Conservation (phyloP, 1,140 invertebrate genomes). For the Hycleus phaleratus region DNA sequence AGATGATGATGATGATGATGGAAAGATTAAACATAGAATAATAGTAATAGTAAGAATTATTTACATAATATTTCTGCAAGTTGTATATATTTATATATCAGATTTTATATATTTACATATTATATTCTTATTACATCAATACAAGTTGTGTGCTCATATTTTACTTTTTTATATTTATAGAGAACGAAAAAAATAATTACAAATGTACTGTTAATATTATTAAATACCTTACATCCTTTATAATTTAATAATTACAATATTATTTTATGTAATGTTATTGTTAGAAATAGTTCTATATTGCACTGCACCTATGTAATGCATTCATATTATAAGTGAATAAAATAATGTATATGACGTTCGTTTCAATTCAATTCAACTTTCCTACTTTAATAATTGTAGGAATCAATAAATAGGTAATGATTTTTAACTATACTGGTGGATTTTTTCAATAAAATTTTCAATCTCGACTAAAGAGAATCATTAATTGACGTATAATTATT, state of each 20-base stretch:
- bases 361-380: too few species aligned
- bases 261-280: constrained; percentile 33
- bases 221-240: constrained; percentile 17
- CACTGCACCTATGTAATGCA: constrained; percentile 35
- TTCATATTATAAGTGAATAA: constrained; percentile 29
- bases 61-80: constrained; percentile 22
- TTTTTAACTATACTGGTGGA: too few species aligned
- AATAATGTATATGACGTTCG: constrained; percentile 18
- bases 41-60: constrained; percentile 11
- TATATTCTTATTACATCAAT: constrained; percentile 23
- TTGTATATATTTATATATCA: constrained; percentile 26
- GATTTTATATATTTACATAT: constrained; percentile 29
- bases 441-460: too few species aligned
- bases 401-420: neutral
- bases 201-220: constrained; percentile 27
- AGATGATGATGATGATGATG: too few species aligned
- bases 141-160: constrained; percentile 26
- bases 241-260: constrained; percentile 30
- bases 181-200: constrained; percentile 1
- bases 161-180: constrained; percentile 26
- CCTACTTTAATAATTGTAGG: neutral
- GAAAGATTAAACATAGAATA: too few species aligned
- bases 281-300: constrained; percentile 34
- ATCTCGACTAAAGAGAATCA: too few species aligned
- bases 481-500: too few species aligned